Conservation (phyloP, 2,888 invertebrate genomes). For the Acleris literana region DNA sequence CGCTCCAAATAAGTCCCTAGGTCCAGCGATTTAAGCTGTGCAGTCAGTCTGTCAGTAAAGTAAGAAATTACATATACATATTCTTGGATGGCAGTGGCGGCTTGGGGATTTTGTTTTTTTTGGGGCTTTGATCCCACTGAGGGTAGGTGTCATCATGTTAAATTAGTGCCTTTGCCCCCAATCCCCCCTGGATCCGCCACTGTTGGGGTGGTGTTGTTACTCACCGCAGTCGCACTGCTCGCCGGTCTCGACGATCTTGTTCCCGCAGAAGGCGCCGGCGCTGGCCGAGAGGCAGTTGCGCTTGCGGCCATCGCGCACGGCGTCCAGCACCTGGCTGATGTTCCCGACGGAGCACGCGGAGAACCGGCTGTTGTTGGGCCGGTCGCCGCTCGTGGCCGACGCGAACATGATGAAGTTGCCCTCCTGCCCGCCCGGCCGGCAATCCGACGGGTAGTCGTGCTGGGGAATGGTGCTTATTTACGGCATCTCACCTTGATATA, state of each 20-base stretch:
- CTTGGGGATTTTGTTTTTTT: no score
- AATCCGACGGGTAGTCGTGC: constrained; percentile 97
- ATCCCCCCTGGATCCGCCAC: no score
- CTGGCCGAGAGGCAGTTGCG: constrained; percentile 95
- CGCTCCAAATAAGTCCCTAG: no score
- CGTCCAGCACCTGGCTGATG: constrained; percentile 96
- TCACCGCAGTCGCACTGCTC: constrained; percentile 98
- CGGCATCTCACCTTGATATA: no score
- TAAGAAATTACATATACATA: no score
- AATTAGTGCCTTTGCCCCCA: no score
- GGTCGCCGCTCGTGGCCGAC: constrained; percentile 98
- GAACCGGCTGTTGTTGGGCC: constrained; percentile 98
- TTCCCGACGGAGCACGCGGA: constrained; percentile 97
- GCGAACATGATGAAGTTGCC: constrained; percentile 99
- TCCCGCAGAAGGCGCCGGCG: constrained; percentile 98
- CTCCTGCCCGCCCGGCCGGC: constrained; percentile 93
- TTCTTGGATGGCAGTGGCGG: no score
- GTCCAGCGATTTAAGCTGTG: no score
- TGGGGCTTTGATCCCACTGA: no score
- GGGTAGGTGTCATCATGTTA: no score
- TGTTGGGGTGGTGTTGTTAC: constrained; percentile 8
- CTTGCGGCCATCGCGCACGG: constrained; percentile 95
- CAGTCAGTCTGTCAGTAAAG: no score
- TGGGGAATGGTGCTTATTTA: constrained; percentile 61
- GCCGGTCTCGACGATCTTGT: constrained; percentile 98